phyloP scores from a whole-genome alignment of 2,888 invertebrate species.

The Tenthredo amoena region DNA sequence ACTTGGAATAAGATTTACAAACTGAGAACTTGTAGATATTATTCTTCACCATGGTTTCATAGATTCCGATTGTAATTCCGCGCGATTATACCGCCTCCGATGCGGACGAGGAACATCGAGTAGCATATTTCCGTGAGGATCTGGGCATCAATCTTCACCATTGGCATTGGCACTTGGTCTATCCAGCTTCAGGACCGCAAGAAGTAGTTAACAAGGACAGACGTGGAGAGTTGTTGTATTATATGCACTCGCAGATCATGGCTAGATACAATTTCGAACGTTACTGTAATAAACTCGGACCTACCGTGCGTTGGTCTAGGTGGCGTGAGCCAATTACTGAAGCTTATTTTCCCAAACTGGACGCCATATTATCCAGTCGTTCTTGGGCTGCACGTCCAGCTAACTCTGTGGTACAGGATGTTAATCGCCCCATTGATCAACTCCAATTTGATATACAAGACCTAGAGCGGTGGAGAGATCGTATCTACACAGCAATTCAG shows the following conservation, averaged over 20 bases:
- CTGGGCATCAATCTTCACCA: slow-evolving; percentile 80
- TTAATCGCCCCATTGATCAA: slow-evolving; percentile 63
- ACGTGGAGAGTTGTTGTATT: slow-evolving; percentile 76
- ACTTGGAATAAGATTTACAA: background rate
- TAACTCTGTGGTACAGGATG: slow-evolving; percentile 60
- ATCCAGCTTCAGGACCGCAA: slow-evolving; percentile 69
- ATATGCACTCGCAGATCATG: slow-evolving; percentile 77
- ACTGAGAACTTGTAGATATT: background rate
- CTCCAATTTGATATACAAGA: slow-evolving; percentile 66
- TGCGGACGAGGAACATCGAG: slow-evolving; percentile 73
- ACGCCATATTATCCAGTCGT: slow-evolving; percentile 74
- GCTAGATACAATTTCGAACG: slow-evolving; percentile 76
- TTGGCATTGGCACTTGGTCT: slow-evolving; percentile 81
- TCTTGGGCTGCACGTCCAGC: slow-evolving; percentile 64
- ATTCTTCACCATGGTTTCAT: slow-evolving; percentile 22
- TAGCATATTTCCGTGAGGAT: slow-evolving; percentile 80
- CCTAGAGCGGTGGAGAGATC: slow-evolving; percentile 73
- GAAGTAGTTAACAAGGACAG: slow-evolving; percentile 70
- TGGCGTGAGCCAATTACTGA: slow-evolving; percentile 67
- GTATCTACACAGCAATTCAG: slow-evolving; percentile 75
- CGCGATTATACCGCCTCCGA: slow-evolving; percentile 73
- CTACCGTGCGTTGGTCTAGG: slow-evolving; percentile 65
- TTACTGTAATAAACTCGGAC: slow-evolving; percentile 66
- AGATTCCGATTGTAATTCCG: slow-evolving; percentile 70
- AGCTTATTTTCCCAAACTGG: slow-evolving; percentile 73